These are phyloP conservation scores for Lota lota DNA, from an alignment of 2,113 vertebrate species.

Conservation along the genomic window DNA sequence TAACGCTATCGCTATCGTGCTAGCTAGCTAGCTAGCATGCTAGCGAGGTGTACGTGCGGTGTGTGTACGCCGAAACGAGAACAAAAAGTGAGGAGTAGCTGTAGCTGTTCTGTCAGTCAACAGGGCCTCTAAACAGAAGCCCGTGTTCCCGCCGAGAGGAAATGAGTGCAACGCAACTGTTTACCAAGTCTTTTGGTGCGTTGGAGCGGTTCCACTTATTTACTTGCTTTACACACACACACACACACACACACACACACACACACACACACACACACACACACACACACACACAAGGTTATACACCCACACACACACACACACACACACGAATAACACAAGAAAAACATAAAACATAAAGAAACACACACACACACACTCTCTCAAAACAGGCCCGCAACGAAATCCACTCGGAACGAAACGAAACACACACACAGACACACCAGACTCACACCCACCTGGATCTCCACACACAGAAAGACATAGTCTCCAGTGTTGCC, in stretches of 20 bases:
- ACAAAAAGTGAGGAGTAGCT: conserved; percentile 37
- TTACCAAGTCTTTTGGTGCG: conserved; percentile 62
- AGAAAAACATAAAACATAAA: too few relatives aligned
- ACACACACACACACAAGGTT: too few relatives aligned
- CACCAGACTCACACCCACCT: conserved; percentile 4
- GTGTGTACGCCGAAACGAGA: conserved; percentile 28
- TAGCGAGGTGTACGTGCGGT: conserved; percentile 27
- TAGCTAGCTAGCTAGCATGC: conserved; percentile 15
- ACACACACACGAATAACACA: conserved; percentile 3
- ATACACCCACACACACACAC: neutral
- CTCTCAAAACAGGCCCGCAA: too few relatives aligned
- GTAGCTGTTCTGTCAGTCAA: conserved; percentile 59
- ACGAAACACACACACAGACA: too few relatives aligned
- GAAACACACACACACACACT: too few relatives aligned
- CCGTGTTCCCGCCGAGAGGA: conserved; percentile 46
- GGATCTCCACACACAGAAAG: conserved; percentile 11
- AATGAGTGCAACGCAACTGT: conserved; percentile 59
- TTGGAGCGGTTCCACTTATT: conserved; percentile 58
- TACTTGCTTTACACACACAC: conserved; percentile 40
- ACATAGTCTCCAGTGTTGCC: neutral
- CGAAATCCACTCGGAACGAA: too few relatives aligned
- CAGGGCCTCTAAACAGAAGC: conserved; percentile 55
- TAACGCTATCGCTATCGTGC: conserved; percentile 39
- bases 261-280: neutral
- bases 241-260: conserved; percentile 14